phyloP scores from a whole-genome alignment of 2,113 vertebrate genomes.

The Plecotus auritus region DNA sequence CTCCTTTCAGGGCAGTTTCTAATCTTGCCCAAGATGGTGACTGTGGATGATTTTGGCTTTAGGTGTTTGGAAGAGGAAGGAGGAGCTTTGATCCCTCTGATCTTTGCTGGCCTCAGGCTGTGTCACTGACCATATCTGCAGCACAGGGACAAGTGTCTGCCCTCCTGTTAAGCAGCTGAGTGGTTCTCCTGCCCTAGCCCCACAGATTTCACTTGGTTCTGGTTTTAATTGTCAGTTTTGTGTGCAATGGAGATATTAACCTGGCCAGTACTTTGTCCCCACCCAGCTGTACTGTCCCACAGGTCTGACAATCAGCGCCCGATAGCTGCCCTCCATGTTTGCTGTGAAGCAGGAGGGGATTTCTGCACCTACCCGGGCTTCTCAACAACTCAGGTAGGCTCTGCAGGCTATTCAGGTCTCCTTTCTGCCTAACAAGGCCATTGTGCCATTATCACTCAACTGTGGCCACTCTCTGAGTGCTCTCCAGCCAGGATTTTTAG shows the following conservation, averaged over 20 bases:
- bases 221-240: not conserved
- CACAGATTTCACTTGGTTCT: not conserved
- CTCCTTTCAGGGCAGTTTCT: not conserved
- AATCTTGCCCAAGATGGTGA: no score
- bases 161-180: not conserved
- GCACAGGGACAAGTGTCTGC: rapidly evolving
- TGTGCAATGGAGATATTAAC: not conserved
- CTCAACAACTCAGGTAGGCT: not conserved
- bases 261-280: not conserved
- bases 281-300: not conserved
- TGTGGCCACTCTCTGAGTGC: not conserved
- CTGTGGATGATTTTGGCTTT: not conserved
- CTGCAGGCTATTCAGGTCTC: not conserved
- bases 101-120: not conserved
- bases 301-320: not conserved
- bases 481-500: not conserved
- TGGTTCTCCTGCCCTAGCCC: not conserved
- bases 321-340: not conserved
- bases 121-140: not conserved
- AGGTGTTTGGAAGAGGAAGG: no score
- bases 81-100: not conserved
- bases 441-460: not conserved
- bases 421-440: not conserved
- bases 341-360: not conserved
- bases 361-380: not conserved